Conservation (phyloP, 2,797 vertebrate genomes). For the Myotis pilosus region DNA sequence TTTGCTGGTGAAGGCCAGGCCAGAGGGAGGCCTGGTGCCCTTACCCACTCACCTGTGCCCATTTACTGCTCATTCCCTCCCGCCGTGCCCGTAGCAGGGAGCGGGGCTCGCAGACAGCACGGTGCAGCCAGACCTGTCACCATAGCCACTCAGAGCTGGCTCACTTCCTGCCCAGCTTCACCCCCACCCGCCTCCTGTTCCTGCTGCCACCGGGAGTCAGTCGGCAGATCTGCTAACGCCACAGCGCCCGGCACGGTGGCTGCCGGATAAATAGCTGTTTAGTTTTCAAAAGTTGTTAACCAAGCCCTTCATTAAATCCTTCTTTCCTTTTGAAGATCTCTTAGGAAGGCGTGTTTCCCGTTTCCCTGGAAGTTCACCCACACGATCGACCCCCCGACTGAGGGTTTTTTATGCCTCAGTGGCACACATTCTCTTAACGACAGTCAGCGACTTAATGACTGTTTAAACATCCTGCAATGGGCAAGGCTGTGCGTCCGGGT, state of each 20-base stretch:
- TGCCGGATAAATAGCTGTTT: not conserved
- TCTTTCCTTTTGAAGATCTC: not conserved
- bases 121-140: accelerated
- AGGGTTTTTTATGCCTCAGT: not conserved
- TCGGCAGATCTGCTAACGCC: not conserved
- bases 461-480: not conserved
- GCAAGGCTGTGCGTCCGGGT: not conserved
- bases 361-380: not conserved
- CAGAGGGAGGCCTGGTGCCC: not conserved
- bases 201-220: not conserved
- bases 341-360: not conserved
- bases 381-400: not conserved
- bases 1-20: not conserved
- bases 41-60: not conserved
- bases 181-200: accelerated
- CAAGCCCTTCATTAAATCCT: not conserved
- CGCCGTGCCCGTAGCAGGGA: not conserved
- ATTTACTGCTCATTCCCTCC: not conserved
- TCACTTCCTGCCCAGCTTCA: not conserved
- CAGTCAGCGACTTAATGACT: not conserved
- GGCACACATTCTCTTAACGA: not conserved
- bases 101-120: not conserved
- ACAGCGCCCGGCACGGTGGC: not conserved
- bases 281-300: not conserved
- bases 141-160: not conserved